Evolutionary conservation across 2,888 invertebrate genomes (phyloP).

Genomic region (Eremobia ochroleuca): DNA sequence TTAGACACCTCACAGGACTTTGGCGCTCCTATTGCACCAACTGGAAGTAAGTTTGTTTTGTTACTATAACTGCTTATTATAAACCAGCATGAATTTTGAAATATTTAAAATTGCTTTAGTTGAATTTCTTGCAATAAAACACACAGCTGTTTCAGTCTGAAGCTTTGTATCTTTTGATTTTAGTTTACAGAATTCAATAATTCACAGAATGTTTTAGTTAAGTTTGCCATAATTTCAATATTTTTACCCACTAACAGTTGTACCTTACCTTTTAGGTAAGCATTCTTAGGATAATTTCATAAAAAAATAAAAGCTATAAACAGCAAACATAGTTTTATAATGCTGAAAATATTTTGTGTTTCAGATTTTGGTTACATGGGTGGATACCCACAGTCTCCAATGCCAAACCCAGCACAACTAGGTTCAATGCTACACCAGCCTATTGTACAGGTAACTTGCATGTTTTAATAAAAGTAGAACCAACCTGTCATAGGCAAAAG

Average conservation of each 20-base stretch:
- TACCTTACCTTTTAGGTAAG: not conserved
- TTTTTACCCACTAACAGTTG: not conserved
- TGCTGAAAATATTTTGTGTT: conserved; percentile 6
- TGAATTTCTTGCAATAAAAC: not conserved
- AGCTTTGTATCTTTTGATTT: not conserved
- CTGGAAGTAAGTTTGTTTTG: conserved; percentile 75
- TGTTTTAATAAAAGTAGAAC: not conserved
- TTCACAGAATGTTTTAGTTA: not conserved
- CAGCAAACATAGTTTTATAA: not conserved
- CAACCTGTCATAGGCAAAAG: not conserved
- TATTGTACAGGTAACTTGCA: conserved; percentile 82
- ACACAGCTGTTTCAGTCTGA: not conserved
- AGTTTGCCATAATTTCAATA: not conserved
- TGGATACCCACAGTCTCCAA: conserved; percentile 78
- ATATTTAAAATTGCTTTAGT: too few species aligned
- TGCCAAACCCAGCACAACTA: conserved; percentile 82
- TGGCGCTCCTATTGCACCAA: conserved; percentile 70
- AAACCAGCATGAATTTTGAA: not conserved
- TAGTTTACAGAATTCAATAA: not conserved
- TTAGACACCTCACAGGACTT: conserved; percentile 82
- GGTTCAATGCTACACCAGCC: conserved; percentile 88
- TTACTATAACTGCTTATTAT: not conserved
- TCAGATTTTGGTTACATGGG: conserved; percentile 82
- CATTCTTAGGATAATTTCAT: not conserved
- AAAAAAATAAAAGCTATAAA: too few species aligned